Conservation (phyloP, 2,797 vertebrate genomes). For the Ispidina picta region DNA sequence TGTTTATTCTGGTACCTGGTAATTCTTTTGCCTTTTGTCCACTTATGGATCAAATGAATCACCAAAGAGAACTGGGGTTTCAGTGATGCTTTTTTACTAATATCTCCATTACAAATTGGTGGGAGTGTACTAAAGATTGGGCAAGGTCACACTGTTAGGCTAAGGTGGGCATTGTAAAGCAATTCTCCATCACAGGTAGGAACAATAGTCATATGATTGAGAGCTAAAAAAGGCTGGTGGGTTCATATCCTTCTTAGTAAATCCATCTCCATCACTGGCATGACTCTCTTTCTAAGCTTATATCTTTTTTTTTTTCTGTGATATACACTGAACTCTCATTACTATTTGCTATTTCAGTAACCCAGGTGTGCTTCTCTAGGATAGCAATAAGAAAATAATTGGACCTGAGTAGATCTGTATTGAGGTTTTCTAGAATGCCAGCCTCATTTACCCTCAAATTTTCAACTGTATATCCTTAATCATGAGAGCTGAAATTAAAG, state of each 20-base stretch:
- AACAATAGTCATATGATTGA: background rate
- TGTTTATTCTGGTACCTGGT: background rate
- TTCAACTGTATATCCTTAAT: background rate
- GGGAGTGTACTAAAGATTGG: background rate
- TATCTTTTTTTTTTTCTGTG: background rate
- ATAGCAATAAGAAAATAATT: background rate
- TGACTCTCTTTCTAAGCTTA: background rate
- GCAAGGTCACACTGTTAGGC: background rate
- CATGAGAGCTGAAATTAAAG: background rate
- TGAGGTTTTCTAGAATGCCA: background rate
- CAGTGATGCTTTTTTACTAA: background rate
- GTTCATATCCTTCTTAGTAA: background rate
- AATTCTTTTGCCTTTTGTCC: background rate
- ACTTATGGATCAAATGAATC: background rate
- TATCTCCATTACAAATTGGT: background rate
- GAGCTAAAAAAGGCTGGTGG: background rate
- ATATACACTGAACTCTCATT: background rate
- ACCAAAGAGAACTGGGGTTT: background rate
- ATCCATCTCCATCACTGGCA: background rate
- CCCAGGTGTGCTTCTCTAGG: background rate
- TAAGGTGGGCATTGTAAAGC: background rate
- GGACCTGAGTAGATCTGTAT: background rate
- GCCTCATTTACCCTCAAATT: background rate
- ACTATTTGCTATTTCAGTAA: background rate
- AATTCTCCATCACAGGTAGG: background rate